Evolutionary conservation across 1,140 invertebrate genomes (phyloP), one percentile per base, ranked within the genome.

Genomic region (Drosophila arawakana): DNA sequence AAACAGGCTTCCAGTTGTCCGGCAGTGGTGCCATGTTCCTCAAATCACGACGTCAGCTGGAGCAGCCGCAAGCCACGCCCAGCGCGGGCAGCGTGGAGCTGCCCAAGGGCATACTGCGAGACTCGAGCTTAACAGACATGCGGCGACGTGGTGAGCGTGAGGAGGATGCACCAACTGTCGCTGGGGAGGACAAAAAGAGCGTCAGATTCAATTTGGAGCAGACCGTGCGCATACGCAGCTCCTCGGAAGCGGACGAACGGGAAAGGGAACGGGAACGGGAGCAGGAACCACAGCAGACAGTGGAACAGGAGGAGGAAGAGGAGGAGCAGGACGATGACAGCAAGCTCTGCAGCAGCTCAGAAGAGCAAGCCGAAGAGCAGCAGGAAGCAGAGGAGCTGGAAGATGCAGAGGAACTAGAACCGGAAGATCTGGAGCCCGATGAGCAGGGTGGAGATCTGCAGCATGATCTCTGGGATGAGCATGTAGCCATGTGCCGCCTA

Each of bases 101-200:
- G 44, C 54, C 95, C 0, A 96, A 95, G 85, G 94, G 96, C 3
- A 96, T 96, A 62, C 88, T 96, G 1, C 93, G 96, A 8, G 96
- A 96, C 61, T 95, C 95, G 72, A 93, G 93, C 44, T 82, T 93
- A 8, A 95, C 95, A 57, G 93, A 94, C 1, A 79, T 94, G 15
- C 90, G 92, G 15, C 59, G 82, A 7, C 92, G 49, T 39, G 43
- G 76, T 5, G 86, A 90, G 8, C 71, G 73, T 1, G 78, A 90
- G 9, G 84, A 89, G 3, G 61, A 55, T 0, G 10, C 34, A n/a
- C 25, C 1, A 5, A 18, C 10, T 25, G 21, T n/a, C 2, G 25
- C 1, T 7, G 10, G 49, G 58, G 84, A 83, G 55, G 90, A 91
- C 4, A 95, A 95, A 41, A 97, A 96, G 82, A 96, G 95, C 77